A percentile compares a stretch with the other conserved stretches of the same genome.
phyloP scores from a whole-genome alignment of 2,797 vertebrate species.

The Silurus lanzhouensis region DNA sequence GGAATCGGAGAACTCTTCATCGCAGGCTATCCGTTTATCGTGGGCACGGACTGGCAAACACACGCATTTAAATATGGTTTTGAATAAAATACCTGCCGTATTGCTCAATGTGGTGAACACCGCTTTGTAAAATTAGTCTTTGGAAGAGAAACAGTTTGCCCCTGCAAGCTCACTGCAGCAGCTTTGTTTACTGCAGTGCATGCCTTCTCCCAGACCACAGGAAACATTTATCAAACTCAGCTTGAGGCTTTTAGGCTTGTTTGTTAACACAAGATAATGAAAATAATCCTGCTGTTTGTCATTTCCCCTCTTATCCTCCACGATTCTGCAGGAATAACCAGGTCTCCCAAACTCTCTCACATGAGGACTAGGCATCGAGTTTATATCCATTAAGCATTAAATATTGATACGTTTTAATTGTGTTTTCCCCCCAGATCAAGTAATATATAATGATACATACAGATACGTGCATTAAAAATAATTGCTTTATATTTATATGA shows the following conservation, averaged over 20 bases:
- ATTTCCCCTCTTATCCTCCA: background rate
- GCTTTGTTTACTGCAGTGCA: background rate
- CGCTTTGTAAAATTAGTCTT: background rate
- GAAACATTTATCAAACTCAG: background rate
- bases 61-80: background rate
- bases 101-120: background rate
- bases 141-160: background rate
- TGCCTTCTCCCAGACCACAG: background rate
- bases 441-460: no score
- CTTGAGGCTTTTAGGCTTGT: background rate
- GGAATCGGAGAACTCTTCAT: constrained; percentile 92
- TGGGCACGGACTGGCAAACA: constrained; percentile 28
- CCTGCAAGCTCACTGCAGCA: background rate
- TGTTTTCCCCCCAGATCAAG: background rate
- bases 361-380: background rate
- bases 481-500: background rate
- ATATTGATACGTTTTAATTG: background rate
- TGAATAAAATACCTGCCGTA: background rate
- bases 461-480: background rate
- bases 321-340: background rate
- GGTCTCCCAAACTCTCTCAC: background rate
- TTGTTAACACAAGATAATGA: background rate
- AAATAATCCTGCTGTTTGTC: background rate
- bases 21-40: constrained; percentile 78
- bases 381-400: background rate